Evolutionary conservation across 2,888 invertebrate species (phyloP).

Genomic region (Apocheima hispidaria): DNA sequence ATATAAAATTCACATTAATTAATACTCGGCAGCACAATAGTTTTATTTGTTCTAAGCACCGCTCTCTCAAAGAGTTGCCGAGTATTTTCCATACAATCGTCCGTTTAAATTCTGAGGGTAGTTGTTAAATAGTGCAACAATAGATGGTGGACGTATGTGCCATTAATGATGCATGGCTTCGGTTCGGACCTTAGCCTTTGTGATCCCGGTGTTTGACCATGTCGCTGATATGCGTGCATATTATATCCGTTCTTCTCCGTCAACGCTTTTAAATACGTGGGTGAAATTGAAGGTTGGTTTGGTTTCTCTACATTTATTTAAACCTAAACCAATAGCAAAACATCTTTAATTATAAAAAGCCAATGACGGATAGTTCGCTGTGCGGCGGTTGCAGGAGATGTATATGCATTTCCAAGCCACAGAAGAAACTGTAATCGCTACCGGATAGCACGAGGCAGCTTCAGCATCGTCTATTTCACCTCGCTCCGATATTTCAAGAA

Average conservation of each 20-base stretch:
- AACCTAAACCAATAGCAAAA: no score
- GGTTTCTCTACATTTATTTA: no score
- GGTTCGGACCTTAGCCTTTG: slow-evolving; percentile 74
- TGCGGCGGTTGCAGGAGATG: no score
- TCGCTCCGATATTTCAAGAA: no score
- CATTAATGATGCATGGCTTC: slow-evolving; percentile 78
- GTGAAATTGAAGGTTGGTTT: no score
- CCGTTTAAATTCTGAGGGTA: slow-evolving; percentile 71
- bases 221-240: slow-evolving; percentile 46
- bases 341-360: no score
- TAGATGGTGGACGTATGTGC: slow-evolving; percentile 69
- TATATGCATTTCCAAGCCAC: no score
- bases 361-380: no score
- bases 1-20: slow-evolving; percentile 75
- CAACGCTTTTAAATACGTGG: not conserved
- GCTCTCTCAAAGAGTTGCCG: slow-evolving; percentile 69
- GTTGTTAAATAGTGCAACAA: slow-evolving; percentile 83
- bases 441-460: no score
- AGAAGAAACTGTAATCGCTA: no score
- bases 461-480: no score
- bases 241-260: slow-evolving; percentile 25
- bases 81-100: slow-evolving; percentile 78
- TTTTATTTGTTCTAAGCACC: slow-evolving; percentile 68
- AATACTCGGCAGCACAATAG: slow-evolving; percentile 73
- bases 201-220: slow-evolving; percentile 61